These are phyloP conservation scores for Aspidiotus rigidus DNA, from an alignment of 2,888 invertebrate genomes.

Conservation along the genomic window DNA sequence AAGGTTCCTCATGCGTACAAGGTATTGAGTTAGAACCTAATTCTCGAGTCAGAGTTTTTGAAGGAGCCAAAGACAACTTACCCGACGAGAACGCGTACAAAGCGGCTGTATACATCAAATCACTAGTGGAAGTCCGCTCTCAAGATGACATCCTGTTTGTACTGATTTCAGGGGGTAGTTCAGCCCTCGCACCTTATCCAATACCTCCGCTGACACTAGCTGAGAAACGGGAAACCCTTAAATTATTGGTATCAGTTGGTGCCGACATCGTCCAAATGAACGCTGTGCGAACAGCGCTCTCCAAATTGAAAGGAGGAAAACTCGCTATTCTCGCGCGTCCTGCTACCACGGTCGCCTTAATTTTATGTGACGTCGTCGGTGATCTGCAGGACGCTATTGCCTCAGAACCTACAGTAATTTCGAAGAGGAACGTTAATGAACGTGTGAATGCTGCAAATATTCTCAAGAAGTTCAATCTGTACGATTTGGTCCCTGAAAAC, in stretches of 20 bases:
- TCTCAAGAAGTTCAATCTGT: no score
- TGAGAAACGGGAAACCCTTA: constrained; percentile 65
- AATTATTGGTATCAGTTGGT: constrained; percentile 60
- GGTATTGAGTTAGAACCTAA: constrained; percentile 40
- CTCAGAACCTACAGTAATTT: constrained; percentile 76
- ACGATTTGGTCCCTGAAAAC: no score
- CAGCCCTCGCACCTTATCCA: constrained; percentile 79
- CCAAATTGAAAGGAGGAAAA: constrained; percentile 82
- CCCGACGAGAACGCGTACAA: constrained; percentile 64
- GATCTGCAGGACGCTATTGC: constrained; percentile 85
- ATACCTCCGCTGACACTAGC: constrained; percentile 58
- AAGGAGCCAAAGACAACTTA: constrained; percentile 75
- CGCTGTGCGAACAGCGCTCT: constrained; percentile 71
- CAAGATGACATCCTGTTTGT: constrained; percentile 68
- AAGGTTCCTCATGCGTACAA: constrained; percentile 44
- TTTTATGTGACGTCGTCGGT: constrained; percentile 87
- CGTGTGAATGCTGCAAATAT: no score
- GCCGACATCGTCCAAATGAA: constrained; percentile 83
- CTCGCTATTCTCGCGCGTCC: constrained; percentile 58
- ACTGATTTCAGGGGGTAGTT: constrained; percentile 89
- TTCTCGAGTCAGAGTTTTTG: constrained; percentile 51
- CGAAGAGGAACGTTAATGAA: no score
- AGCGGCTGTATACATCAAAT: constrained; percentile 61
- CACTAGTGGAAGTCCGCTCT: constrained; percentile 53
- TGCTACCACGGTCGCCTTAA: constrained; percentile 62